Percentiles rank a stretch among this genome's conserved stretches.
phyloP scores from a whole-genome alignment of 2,888 invertebrate species.

The Lasioglossum oenotherae region DNA sequence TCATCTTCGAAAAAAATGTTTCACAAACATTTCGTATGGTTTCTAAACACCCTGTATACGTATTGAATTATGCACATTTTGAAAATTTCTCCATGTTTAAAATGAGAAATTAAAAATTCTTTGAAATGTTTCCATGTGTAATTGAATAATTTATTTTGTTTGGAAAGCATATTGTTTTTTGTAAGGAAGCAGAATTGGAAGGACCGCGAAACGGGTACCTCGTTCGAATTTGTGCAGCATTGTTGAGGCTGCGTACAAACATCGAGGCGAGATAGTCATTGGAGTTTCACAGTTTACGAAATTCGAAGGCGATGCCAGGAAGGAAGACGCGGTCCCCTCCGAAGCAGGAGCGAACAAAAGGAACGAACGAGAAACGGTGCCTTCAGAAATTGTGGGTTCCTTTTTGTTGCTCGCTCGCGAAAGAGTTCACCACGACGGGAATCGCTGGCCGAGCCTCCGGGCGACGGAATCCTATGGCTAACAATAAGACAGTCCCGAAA shows the following conservation, averaged over 20 bases:
- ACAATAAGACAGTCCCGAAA: slow-evolving; percentile 48
- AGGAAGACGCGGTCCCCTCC: slow-evolving; percentile 11
- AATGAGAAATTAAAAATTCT: too few species aligned
- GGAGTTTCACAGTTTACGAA: slow-evolving; percentile 26
- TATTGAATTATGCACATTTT: too few species aligned
- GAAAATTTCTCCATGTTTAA: too few species aligned
- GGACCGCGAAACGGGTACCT: background rate
- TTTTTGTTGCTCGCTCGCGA: slow-evolving; percentile 63
- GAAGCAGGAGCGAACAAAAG: slow-evolving; percentile 58
- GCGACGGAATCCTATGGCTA: slow-evolving; percentile 60
- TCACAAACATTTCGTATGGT: too few species aligned
- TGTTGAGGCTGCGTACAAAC: background rate
- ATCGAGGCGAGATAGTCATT: background rate
- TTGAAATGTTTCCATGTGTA: too few species aligned
- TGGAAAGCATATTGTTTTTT: too few species aligned
- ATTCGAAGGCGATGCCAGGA: slow-evolving; percentile 23
- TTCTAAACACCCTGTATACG: too few species aligned
- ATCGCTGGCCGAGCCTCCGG: slow-evolving; percentile 49
- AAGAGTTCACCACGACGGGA: slow-evolving; percentile 52
- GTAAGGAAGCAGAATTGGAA: background rate
- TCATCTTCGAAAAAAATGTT: too few species aligned
- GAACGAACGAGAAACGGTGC: slow-evolving; percentile 58
- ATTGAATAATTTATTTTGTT: too few species aligned
- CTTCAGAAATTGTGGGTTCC: slow-evolving; percentile 65
- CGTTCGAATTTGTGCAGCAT: background rate